phyloP scores from a whole-genome alignment of 2,888 invertebrate species.

The Pycnomerus fuliginosus region DNA sequence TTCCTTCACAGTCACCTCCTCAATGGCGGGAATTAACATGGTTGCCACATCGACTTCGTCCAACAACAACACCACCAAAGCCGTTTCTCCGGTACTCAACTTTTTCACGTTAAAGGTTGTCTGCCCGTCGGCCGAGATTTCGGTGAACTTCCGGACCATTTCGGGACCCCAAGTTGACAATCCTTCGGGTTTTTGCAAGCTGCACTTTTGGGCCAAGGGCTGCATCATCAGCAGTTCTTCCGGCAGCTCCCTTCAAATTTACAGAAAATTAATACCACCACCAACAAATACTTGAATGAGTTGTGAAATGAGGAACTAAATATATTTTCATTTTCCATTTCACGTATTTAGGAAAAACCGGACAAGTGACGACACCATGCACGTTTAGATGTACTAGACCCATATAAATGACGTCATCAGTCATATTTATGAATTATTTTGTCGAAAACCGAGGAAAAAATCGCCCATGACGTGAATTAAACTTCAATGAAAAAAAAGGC shows the following conservation, averaged over 20 bases:
- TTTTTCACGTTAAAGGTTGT: constrained; percentile 69
- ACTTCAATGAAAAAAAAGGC: too few relatives aligned
- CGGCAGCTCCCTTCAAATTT: constrained; percentile 63
- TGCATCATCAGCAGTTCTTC: constrained; percentile 59
- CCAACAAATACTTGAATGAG: too few relatives aligned
- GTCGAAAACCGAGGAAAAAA: too few relatives aligned
- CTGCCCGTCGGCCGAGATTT: constrained; percentile 67
- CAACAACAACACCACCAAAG: constrained; percentile 62
- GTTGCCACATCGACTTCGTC: constrained; percentile 63
- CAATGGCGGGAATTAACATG: constrained; percentile 52
- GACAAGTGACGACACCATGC: too few relatives aligned
- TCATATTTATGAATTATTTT: too few relatives aligned
- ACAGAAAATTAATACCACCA: too few relatives aligned
- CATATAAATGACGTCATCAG: too few relatives aligned
- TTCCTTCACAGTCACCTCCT: constrained; percentile 61
- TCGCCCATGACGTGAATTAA: too few relatives aligned
- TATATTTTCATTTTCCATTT: too few relatives aligned
- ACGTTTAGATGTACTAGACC: too few relatives aligned
- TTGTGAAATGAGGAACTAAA: too few relatives aligned
- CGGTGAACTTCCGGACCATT: constrained; percentile 66
- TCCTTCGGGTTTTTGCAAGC: constrained; percentile 56
- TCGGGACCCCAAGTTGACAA: constrained; percentile 63
- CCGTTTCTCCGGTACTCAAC: constrained; percentile 65
- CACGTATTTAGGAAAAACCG: too few relatives aligned
- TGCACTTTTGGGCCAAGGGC: constrained; percentile 65